Conservation (phyloP, 2,797 vertebrate species). For the Pyrocephalus nanus region DNA sequence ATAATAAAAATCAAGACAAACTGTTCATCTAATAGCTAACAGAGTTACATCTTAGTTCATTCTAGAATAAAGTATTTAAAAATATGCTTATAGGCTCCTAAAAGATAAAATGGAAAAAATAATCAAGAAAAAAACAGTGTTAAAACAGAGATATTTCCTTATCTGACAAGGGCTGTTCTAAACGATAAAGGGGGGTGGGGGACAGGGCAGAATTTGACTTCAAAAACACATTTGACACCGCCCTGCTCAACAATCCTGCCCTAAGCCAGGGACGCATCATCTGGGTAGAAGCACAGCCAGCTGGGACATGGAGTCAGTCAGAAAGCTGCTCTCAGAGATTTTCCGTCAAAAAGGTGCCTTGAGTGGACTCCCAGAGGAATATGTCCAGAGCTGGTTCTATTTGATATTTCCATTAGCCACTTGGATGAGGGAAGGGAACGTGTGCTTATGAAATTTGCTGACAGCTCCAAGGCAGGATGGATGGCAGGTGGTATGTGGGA, state of each 20-base stretch:
- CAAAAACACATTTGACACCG: not conserved
- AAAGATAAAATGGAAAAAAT: not conserved
- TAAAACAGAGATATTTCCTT: not conserved
- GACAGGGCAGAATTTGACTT: not conserved
- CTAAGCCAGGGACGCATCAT: not conserved
- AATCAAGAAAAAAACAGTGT: not conserved
- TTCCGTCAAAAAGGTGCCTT: not conserved
- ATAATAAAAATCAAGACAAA: not conserved
- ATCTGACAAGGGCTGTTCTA: not conserved
- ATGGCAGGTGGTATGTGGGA: not conserved
- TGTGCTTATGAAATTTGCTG: not conserved
- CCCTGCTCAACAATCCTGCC: not conserved
- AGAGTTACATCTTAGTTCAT: not conserved
- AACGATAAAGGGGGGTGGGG: rapidly evolving
- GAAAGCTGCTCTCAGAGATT: not conserved
- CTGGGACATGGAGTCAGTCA: not conserved
- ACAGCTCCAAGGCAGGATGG: not conserved
- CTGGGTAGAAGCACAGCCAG: not conserved
- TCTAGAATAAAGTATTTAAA: not conserved
- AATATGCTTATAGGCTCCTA: not conserved
- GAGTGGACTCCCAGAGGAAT: not conserved
- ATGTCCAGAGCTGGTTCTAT: not conserved
- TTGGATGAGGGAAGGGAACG: not conserved
- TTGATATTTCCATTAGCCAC: constrained; percentile 18
- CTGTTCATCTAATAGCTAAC: not conserved